phyloP scores from a whole-genome alignment of 23 tunicate genomes.

The Trididemnum clinides region DNA sequence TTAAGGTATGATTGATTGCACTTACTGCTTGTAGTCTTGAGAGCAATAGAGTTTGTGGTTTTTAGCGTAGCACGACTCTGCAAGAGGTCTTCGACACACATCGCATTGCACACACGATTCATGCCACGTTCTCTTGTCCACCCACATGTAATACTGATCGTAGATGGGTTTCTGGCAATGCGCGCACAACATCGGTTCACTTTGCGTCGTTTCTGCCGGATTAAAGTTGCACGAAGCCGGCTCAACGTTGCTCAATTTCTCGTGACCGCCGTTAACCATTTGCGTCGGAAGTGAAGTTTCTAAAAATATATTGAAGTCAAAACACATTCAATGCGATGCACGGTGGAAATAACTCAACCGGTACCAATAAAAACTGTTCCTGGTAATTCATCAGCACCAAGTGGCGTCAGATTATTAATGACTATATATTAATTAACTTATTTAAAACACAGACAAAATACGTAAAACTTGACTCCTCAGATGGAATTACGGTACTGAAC shows the following conservation, averaged over 20 bases:
- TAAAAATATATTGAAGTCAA: too few species aligned
- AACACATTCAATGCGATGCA: too few species aligned
- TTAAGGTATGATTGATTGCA: too few species aligned
- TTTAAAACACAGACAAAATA: too few species aligned
- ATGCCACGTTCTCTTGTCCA: slow-evolving; percentile 79
- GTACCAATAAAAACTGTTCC: too few species aligned
- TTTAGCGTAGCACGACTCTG: slow-evolving; percentile 71
- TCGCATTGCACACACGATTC: slow-evolving; percentile 81
- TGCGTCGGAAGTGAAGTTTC: neutral
- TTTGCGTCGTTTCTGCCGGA: neutral
- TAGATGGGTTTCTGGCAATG: slow-evolving; percentile 67
- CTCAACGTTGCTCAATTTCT: neutral
- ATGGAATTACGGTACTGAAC: too few species aligned
- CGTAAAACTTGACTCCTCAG: too few species aligned
- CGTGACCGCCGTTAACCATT: neutral
- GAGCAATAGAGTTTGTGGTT: slow-evolving; percentile 79
- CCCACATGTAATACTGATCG: slow-evolving; percentile 93
- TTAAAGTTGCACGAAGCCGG: neutral
- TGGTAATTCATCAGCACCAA: too few species aligned
- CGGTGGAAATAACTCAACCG: too few species aligned
- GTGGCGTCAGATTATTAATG: too few species aligned
- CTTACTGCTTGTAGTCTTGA: slow-evolving; percentile 91
- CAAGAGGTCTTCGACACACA: slow-evolving; percentile 61
- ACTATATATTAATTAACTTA: too few species aligned
- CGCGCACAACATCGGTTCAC: slow-evolving; percentile 36